Conservation (phyloP, 2,113 vertebrate genomes). For the Strigops habroptila region DNA sequence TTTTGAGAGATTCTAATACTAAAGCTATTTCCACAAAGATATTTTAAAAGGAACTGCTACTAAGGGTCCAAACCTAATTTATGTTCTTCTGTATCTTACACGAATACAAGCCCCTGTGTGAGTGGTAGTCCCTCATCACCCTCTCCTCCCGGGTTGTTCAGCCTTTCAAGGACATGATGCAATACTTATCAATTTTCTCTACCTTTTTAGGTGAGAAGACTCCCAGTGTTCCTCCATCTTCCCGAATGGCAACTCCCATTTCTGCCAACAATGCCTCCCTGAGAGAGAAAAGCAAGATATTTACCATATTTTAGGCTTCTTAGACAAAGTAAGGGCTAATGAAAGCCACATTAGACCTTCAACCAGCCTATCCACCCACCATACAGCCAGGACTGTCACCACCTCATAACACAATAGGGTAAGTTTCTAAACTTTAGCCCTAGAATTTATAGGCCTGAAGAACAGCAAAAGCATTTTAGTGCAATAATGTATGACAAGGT, state of each 20-base stretch:
- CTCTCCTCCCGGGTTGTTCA: not conserved
- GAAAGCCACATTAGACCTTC: not conserved
- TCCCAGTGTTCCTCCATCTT: slow-evolving; percentile 96
- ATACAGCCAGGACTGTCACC: not conserved
- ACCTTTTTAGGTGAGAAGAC: slow-evolving; percentile 99
- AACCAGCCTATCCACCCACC: not conserved
- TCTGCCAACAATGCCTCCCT: slow-evolving; percentile 96
- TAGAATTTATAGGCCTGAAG: not conserved
- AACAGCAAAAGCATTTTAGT: not conserved
- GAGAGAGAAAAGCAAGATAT: not conserved
- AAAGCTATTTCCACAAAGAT: not conserved
- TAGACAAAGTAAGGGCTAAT: not conserved
- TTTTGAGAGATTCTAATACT: not conserved
- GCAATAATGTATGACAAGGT: not conserved
- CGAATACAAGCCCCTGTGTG: not conserved
- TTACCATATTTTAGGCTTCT: not conserved
- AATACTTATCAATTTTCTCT: not conserved
- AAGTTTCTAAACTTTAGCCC: not conserved
- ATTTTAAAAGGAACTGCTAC: not conserved
- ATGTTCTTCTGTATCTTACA: not conserved
- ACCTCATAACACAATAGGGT: not conserved
- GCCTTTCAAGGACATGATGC: not conserved
- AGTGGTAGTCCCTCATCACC: not conserved
- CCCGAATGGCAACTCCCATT: slow-evolving; percentile 98
- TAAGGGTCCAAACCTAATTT: not conserved